Evolutionary conservation across 2,797 vertebrate genomes (phyloP).

Genomic region (Siniperca scherzeri): DNA sequence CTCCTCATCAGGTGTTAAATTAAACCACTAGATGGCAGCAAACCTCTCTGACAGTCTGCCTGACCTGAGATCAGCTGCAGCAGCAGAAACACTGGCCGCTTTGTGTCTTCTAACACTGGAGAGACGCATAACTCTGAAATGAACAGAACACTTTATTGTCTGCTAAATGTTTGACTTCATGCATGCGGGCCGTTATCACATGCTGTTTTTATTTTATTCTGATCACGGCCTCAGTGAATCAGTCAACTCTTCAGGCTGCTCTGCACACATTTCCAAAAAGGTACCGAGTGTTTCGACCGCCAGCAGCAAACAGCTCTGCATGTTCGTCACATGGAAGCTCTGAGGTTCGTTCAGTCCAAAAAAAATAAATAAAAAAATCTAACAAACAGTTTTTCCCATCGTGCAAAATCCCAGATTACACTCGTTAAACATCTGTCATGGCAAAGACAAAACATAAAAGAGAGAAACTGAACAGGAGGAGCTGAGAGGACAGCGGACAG

Average conservation of each 20-base stretch:
- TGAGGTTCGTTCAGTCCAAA: background rate
- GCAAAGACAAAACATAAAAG: background rate
- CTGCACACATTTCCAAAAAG: background rate
- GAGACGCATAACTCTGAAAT: background rate
- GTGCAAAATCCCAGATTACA: background rate
- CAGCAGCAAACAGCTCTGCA: background rate
- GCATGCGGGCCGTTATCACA: background rate
- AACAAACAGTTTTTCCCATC: background rate
- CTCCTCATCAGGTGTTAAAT: background rate
- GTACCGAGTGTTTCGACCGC: background rate
- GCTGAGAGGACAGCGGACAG: background rate
- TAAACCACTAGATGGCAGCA: conserved; percentile 36
- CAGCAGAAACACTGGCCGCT: conserved; percentile 12
- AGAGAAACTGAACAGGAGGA: background rate
- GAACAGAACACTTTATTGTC: conserved; percentile 13
- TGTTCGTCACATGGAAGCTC: conserved; percentile 13
- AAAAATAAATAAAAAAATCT: background rate
- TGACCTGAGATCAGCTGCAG: conserved; percentile 9
- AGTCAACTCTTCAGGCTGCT: background rate
- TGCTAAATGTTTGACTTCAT: background rate
- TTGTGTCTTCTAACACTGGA: background rate
- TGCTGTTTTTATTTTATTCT: background rate
- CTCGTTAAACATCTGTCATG: background rate
- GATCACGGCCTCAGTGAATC: background rate
- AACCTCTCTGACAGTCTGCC: background rate